Conservation (phyloP, 2,113 vertebrate species). For the Tylochromis polylepis region DNA sequence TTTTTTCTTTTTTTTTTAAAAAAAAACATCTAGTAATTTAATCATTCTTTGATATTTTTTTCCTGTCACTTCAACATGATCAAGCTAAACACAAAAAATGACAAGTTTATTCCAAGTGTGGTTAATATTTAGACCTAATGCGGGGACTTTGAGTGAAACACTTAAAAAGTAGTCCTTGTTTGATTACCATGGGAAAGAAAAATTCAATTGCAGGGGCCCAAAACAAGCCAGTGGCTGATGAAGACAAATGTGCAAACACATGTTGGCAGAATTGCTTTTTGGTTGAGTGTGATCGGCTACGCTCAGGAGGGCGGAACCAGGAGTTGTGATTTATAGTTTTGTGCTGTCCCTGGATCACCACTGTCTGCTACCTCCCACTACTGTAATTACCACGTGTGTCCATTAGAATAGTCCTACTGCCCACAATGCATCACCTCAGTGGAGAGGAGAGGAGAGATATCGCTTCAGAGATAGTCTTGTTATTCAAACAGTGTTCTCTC, state of each 20-base stretch:
- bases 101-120: neutral
- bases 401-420: constrained; percentile 73
- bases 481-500: constrained; percentile 60
- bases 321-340: constrained; percentile 79
- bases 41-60: neutral
- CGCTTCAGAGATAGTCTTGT: constrained; percentile 47
- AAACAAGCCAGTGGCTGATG: constrained; percentile 76
- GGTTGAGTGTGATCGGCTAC: constrained; percentile 72
- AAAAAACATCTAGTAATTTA: neutral
- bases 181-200: constrained; percentile 67
- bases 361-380: constrained; percentile 74
- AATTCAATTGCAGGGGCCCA: constrained; percentile 60
- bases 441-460: constrained; percentile 18
- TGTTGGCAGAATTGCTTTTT: constrained; percentile 82
- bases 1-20: too few species aligned
- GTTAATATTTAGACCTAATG: constrained; percentile 18
- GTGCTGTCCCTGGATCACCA: constrained; percentile 71
- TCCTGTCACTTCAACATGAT: neutral
- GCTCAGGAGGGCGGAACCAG: constrained; percentile 73
- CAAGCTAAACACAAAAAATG: neutral
- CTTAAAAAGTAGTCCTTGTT: constrained; percentile 31
- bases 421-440: constrained; percentile 65
- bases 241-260: constrained; percentile 81
- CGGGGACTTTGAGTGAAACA: constrained; percentile 16
- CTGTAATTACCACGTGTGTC: constrained; percentile 76